Evolutionary conservation across 2,113 vertebrate genomes (phyloP), one percentile per base, ranked within the genome.

Genomic region (Sorex fumeus): DNA sequence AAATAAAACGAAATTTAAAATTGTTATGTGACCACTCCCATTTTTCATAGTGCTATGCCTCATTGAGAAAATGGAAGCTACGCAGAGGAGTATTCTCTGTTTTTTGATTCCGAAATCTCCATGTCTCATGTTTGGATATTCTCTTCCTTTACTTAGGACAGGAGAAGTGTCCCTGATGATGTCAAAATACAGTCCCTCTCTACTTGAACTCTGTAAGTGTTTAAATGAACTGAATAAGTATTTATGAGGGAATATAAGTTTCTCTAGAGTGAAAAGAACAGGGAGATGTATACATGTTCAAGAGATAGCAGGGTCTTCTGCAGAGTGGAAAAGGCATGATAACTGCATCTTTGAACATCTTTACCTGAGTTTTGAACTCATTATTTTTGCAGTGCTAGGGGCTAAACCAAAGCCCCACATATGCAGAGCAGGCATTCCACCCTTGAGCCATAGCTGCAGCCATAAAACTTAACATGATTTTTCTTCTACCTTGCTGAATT

Each of bases 21-120:
- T 13, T 13, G 16, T 53, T 53, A 53, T 53, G 50, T 53, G 11
- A 53, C 50, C 50, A 2, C 50, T 53, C 8, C 60, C 18, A 32
- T 30, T 83, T 76, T 1, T 40, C 19, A 11, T 3, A 66, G 60
- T 86, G 12, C 28, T 69, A n/a, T 40, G 28, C 0, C 8, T 93
- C 50, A 86, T 25, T 67, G 75, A 85, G 43, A 75, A 95, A 82
- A 57, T 53, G n/a, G 11, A 64, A 90, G 13, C n/a, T 8, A 10
- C 9, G 15, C 1, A 50, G 19, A 64, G 15, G 2, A 82, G 4
- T 1, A 9, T 62, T 3, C 12, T 72, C 5, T 13, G 10, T 34
- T 30, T 88, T 93, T 88, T 36, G 8, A 43, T 32, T 43, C 30
- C 15, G 62, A 16, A 43, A 70, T 50, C 6, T 27, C 15, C 32